These are phyloP conservation scores for Ophonus ardosiacus DNA, from an alignment of 2,888 invertebrate genomes.

Conservation along the genomic window DNA sequence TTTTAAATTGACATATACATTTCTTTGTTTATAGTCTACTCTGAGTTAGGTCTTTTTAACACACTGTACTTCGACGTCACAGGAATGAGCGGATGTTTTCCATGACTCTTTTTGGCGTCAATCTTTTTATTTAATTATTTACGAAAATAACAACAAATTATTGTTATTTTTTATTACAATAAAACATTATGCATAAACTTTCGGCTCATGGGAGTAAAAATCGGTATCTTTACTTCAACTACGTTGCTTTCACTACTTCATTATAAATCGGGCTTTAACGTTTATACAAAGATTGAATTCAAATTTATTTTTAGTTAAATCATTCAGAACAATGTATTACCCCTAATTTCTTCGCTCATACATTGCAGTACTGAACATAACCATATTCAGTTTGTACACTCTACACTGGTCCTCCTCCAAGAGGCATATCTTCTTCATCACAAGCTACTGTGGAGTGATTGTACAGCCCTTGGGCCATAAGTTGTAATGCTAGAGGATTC, in stretches of 20 bases:
- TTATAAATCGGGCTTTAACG: neutral
- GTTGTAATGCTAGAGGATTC: slow-evolving; percentile 90
- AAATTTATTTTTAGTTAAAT: too few relatives aligned
- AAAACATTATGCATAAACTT: too few relatives aligned
- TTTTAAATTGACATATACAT: too few relatives aligned
- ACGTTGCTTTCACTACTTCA: neutral
- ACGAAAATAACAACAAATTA: too few relatives aligned
- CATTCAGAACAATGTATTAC: too few relatives aligned
- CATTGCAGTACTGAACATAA: neutral
- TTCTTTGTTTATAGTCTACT: too few relatives aligned
- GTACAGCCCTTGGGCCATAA: slow-evolving; percentile 96
- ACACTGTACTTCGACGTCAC: too few relatives aligned
- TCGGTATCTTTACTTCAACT: neutral
- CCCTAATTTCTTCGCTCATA: neutral
- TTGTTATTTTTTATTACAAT: too few relatives aligned
- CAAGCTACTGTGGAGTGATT: slow-evolving; percentile 89
- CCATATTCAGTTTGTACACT: neutral
- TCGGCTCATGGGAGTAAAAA: neutral
- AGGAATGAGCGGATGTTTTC: too few relatives aligned
- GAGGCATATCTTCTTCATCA: slow-evolving; percentile 78
- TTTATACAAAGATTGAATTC: neutral
- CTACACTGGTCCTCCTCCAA: neutral
- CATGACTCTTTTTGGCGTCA: too few relatives aligned
- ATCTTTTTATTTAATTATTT: too few relatives aligned
- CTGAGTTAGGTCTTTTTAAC: too few relatives aligned